These are phyloP conservation scores for Ophion costatus DNA, from an alignment of 2,888 invertebrate genomes.

Conservation along the genomic window DNA sequence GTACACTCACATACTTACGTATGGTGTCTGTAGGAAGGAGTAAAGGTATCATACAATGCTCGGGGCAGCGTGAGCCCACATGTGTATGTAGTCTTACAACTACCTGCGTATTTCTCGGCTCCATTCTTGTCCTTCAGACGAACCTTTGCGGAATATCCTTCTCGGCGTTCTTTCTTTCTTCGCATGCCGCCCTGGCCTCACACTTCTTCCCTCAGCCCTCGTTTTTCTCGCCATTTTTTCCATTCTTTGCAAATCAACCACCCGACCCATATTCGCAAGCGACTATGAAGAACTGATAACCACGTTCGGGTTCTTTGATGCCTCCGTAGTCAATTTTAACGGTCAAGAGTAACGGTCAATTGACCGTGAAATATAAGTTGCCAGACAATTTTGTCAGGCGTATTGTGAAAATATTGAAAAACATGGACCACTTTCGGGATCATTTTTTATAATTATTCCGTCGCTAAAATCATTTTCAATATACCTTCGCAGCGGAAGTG, in stretches of 20 bases:
- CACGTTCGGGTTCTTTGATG: too few relatives aligned
- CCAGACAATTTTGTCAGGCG: too few relatives aligned
- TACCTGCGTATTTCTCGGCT: slow-evolving; percentile 50
- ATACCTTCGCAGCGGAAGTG: background rate
- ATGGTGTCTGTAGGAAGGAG: slow-evolving; percentile 39
- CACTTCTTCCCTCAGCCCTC: background rate
- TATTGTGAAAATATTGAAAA: background rate
- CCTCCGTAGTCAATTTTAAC: too few relatives aligned
- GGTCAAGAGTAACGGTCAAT: too few relatives aligned
- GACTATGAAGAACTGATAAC: background rate
- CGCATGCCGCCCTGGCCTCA: background rate
- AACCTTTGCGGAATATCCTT: slow-evolving; percentile 50
- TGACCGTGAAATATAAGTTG: too few relatives aligned
- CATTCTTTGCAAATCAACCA: slow-evolving; percentile 10
- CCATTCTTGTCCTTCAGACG: slow-evolving; percentile 48
- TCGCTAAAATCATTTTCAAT: background rate
- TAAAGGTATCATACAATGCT: slow-evolving; percentile 46
- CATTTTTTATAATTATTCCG: background rate
- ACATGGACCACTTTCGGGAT: background rate
- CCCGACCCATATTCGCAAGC: background rate
- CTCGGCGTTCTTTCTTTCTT: slow-evolving; percentile 21
- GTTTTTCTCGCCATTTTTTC: background rate
- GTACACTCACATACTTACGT: background rate
- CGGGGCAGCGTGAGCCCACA: slow-evolving; percentile 40
- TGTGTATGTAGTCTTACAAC: slow-evolving; percentile 41